Evolutionary conservation across 1,140 invertebrate species (phyloP).

Genomic region (Polypedilum pembai): DNA sequence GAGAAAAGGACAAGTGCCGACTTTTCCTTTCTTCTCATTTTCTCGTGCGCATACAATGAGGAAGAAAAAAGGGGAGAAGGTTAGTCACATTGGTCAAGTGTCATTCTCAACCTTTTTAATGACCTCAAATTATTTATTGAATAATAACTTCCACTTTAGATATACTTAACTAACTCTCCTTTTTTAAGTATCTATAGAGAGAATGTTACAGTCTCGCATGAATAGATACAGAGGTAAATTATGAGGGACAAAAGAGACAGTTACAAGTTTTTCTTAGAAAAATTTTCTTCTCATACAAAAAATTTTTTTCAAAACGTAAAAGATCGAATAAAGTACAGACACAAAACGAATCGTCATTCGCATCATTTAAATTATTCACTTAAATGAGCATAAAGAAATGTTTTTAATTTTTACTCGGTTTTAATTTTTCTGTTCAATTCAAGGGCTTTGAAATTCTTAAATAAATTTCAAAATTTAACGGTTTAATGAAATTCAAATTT

Average conservation of each 20-base stretch:
- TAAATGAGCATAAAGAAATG: constrained; percentile 2
- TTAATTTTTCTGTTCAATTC: too few relatives aligned
- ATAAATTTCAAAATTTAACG: too few relatives aligned
- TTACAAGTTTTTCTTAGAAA: neutral
- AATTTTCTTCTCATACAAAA: neutral
- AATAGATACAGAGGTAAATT: neutral
- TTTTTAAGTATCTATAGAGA: too few relatives aligned
- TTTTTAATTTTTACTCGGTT: too few relatives aligned
- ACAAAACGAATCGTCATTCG: constrained; percentile 3
- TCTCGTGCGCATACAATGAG: neutral
- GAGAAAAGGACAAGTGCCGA: neutral
- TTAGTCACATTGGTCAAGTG: neutral
- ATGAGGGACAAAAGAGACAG: neutral
- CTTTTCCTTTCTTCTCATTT: neutral
- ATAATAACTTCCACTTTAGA: constrained; percentile 7
- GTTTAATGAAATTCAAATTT: too few relatives aligned
- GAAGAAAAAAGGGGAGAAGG: neutral
- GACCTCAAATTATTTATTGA: constrained; percentile 7
- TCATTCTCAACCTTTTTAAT: constrained; percentile 12
- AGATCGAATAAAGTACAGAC: constrained; percentile 12
- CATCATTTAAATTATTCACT: constrained; percentile 13
- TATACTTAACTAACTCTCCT: neutral
- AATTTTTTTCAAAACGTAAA: neutral
- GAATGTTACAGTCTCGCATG: neutral
- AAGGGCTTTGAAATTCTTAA: too few relatives aligned